phyloP scores from a whole-genome alignment of 2,888 invertebrate species.

The Phaedon cochleariae region DNA sequence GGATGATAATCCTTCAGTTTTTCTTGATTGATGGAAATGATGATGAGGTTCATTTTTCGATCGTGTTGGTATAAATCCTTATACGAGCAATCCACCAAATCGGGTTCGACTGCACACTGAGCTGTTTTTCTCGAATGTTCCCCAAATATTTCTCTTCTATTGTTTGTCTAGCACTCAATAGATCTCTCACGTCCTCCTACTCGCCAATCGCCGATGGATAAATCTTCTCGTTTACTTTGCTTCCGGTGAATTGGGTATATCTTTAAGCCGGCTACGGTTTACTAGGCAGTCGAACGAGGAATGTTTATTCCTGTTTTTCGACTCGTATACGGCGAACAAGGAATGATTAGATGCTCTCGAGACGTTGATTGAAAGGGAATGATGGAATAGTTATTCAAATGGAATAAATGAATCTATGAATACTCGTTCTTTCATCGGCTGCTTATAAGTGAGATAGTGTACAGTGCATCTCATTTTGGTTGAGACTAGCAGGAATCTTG shows the following conservation, averaged over 20 bases:
- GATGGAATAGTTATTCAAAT: background rate
- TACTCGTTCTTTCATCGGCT: background rate
- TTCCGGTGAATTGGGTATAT: conserved; percentile 34
- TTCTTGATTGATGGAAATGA: no score
- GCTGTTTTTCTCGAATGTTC: background rate
- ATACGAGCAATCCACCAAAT: no score
- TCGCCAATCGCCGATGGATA: conserved; percentile 31
- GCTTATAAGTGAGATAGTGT: no score
- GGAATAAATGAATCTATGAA: background rate
- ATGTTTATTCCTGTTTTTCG: conserved; percentile 2
- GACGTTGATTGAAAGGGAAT: background rate
- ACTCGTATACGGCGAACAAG: background rate
- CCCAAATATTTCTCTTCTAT: background rate
- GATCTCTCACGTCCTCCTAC: background rate
- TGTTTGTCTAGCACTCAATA: background rate
- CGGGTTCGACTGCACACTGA: no score
- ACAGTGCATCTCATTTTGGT: no score
- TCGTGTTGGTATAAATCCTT: no score
- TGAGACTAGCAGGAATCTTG: no score
- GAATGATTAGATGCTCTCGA: background rate
- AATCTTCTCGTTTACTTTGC: conserved; percentile 30
- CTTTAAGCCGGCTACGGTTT: conserved; percentile 27
- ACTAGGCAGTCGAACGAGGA: background rate
- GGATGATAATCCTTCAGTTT: no score
- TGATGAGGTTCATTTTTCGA: no score